Base-by-base conservation (phyloP, 2,797 vertebrate genomes). In the Urocyon cinereoargenteus region DNA sequence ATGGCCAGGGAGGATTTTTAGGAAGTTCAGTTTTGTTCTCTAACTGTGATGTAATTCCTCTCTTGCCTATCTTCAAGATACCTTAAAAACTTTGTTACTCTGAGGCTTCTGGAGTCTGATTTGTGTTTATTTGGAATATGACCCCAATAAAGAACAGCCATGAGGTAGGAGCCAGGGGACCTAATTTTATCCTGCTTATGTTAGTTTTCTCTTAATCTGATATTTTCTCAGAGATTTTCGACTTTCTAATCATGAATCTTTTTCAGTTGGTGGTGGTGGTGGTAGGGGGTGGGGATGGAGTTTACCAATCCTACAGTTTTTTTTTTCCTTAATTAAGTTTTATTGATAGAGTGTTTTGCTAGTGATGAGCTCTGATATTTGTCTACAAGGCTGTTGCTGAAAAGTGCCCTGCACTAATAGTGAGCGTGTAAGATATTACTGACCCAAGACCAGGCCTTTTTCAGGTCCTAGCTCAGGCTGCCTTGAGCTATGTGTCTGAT, bases 141-240 rank as follows among this genome's bases (percentile, higher is more conserved):
- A 77, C 31, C 18, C 62, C 59, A 53, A 3, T 22, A 53, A 61
- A 77, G 78, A 26, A 24, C 19, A 31, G 64, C 31, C 55, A 18
- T 5, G 31, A 18, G 72, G 18, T 36, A 66, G 45, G 8, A 49
- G 24, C 34, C 55, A 34, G 53, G 26, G 81, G 57, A 31, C 13
- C 6, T 79, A 53, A 62, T 84, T 87, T 72, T 86, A 61, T 55
- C 31, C 75, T 19, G n/a, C 40, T 85, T 36, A 53, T 34, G 21
- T 34, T 53, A 19, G 6, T 64, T 91, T 88, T 59, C 21, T n/a
- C 55, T 28, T 26, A 53, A 31, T 57, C 40, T 62, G 70, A 11
- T 22, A 15, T 64, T 57, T 95, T 85, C 59, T 66, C 68, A 73
- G 57, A 14, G 72, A 19, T 72, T 87, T 79, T 87, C 28, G 77